Evolutionary conservation across 64 coral and sea anemone species (phyloP).

Genomic region (Montipora foliosa): DNA sequence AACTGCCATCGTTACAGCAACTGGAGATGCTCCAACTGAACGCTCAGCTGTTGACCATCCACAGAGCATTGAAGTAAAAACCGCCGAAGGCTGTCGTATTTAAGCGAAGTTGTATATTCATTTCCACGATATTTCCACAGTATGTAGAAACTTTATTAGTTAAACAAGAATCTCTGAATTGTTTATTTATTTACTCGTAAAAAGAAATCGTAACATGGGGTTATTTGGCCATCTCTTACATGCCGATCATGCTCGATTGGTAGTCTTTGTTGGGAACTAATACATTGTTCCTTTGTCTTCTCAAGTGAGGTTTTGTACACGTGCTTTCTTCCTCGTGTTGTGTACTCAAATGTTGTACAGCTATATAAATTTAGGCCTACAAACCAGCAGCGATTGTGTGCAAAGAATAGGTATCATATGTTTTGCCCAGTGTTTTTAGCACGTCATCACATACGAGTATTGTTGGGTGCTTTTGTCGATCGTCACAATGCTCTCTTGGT

Average conservation of each 20-base stretch:
- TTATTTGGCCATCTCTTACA: not conserved
- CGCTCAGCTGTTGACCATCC: conserved; percentile 23
- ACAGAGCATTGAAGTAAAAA: conserved; percentile 95
- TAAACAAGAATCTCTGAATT: not conserved
- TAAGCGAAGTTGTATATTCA: conserved; percentile 14
- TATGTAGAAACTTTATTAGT: not conserved
- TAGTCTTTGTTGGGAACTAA: not conserved
- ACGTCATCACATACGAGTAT: conserved; percentile 23
- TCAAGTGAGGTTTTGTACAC: conserved; percentile 13
- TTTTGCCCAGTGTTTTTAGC: conserved; percentile 33
- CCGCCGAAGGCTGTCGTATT: conserved; percentile 91
- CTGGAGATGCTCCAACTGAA: not conserved
- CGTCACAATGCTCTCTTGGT: too few species aligned
- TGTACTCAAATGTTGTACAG: conserved; percentile 31
- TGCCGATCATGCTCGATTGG: not conserved
- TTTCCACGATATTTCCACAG: not conserved
- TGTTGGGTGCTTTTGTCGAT: not conserved
- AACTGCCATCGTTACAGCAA: conserved; percentile 9
- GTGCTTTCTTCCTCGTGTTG: conserved; percentile 1
- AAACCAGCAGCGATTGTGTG: conserved; percentile 18
- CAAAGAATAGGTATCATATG: conserved; percentile 23
- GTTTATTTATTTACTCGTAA: conserved; percentile 54
- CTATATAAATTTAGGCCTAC: not conserved
- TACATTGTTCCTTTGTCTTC: not conserved
- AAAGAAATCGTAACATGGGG: conserved; percentile 25